Evolutionary conservation across 1,140 invertebrate species (phyloP).

Genomic region (Campoletis sonorensis): DNA sequence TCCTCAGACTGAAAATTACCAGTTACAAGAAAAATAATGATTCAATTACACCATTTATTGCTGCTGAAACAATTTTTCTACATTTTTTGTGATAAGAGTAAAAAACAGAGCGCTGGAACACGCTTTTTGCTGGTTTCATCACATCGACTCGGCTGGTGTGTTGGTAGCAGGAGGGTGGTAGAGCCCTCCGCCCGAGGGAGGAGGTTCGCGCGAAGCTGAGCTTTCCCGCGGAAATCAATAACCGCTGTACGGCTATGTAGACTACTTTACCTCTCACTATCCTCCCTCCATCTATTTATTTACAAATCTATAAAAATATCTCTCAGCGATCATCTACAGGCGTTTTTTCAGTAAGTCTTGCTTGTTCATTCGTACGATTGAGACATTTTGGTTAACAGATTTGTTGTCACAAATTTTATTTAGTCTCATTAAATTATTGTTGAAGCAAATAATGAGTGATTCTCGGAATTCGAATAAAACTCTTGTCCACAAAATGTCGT

Average conservation of each 20-base stretch:
- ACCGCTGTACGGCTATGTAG: conserved; percentile 59
- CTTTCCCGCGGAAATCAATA: conserved; percentile 73
- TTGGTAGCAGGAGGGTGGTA: conserved; percentile 42
- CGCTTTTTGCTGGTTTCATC: conserved; percentile 52
- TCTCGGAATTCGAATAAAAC: conserved; percentile 14
- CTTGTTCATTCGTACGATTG: too few relatives aligned
- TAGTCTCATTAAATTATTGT: too few relatives aligned
- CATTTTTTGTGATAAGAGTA: conserved; percentile 38
- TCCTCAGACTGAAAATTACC: background rate
- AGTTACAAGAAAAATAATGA: background rate
- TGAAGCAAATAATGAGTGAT: background rate
- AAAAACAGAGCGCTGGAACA: conserved; percentile 53
- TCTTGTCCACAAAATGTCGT: conserved; percentile 35
- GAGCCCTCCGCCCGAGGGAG: conserved; percentile 50
- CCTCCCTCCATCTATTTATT: background rate
- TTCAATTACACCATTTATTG: background rate
- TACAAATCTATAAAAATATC: background rate
- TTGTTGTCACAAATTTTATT: background rate
- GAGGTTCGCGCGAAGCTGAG: conserved; percentile 61
- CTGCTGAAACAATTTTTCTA: background rate
- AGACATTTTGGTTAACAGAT: background rate
- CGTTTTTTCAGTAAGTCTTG: too few relatives aligned
- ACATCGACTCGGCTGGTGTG: conserved; percentile 29
- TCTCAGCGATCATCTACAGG: too few relatives aligned
- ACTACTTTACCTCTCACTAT: conserved; percentile 21